Evolutionary conservation across 2,888 invertebrate species (phyloP), one percentile per base, ranked within the genome.

Genomic region (Cephus runcator): DNA sequence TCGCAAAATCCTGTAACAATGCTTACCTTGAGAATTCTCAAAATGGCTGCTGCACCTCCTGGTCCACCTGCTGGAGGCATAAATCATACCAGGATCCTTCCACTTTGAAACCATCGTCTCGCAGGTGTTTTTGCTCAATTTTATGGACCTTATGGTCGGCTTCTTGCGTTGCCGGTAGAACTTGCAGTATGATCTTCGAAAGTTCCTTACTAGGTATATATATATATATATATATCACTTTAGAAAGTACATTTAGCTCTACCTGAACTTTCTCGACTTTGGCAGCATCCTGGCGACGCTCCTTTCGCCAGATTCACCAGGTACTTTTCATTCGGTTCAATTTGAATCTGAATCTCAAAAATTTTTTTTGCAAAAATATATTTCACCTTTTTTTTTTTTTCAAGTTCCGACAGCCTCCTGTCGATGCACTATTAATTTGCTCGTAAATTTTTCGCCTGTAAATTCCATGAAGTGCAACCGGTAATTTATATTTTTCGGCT

Each of bases 371-470:
- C 56, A 23, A 56, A 23, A 9, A 56, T 56, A 56, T 56, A 56
- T 56, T 56, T 23, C 56, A 23, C 2, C 15, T 23, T 40, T 23
- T 40, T 23, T 40, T 23, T 40, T 15, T 40, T 56, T 56, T 56
- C 9, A 15, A 2, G 9, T 2, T 56, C 71, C 75, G 73, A 71
- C 69, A 73, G 71, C 80, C 79, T 78, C 78, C 86, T 86, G 87
- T 88, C 90, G 87, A 90, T 90, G 85, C 86, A 88, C 91, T 87
- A 91, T 91, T 91, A 91, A 91, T 91, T 90, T 85, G 87, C 86
- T 88, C 89, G 87, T 91, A 91, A 91, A 91, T 91, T 90, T 88
- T 87, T 85, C 79, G 81, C 84, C 84, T 79, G 83, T 86, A 86
- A 84, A 83, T 91, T 90, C 89, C 81, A 87, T 81, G 88, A 90